Evolutionary conservation across 2,113 vertebrate genomes (phyloP).

Genomic region (Crotalus tigris): DNA sequence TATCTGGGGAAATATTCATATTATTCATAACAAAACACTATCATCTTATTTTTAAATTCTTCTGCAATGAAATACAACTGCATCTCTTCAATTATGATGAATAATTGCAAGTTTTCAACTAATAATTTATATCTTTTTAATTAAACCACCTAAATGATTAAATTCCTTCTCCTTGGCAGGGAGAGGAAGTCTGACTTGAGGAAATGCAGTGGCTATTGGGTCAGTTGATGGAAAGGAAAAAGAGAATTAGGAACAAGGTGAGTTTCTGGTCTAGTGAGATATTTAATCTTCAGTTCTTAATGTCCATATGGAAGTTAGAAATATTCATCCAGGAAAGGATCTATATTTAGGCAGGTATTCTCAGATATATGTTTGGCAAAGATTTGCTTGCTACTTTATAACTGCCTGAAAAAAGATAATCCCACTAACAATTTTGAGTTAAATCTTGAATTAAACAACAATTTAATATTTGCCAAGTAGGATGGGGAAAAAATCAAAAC

Average conservation of each 20-base stretch:
- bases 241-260: neutral
- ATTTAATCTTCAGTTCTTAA: neutral
- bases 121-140: neutral
- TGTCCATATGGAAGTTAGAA: neutral
- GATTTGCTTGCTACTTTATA: neutral
- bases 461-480: neutral
- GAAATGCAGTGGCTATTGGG: neutral
- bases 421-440: neutral
- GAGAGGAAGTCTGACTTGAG: neutral
- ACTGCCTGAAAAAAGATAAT: neutral
- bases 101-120: neutral
- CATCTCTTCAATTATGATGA: neutral
- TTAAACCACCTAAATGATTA: neutral
- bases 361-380: neutral
- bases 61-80: neutral
- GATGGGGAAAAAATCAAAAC: neutral
- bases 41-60: neutral
- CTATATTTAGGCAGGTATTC: neutral
- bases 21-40: conserved; percentile 5
- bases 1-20: neutral
- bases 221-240: neutral
- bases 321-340: neutral
- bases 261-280: neutral
- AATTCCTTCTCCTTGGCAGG: neutral
- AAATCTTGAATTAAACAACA: neutral